Conservation (phyloP, 2,888 invertebrate genomes). For the Diloba caeruleocephala region DNA sequence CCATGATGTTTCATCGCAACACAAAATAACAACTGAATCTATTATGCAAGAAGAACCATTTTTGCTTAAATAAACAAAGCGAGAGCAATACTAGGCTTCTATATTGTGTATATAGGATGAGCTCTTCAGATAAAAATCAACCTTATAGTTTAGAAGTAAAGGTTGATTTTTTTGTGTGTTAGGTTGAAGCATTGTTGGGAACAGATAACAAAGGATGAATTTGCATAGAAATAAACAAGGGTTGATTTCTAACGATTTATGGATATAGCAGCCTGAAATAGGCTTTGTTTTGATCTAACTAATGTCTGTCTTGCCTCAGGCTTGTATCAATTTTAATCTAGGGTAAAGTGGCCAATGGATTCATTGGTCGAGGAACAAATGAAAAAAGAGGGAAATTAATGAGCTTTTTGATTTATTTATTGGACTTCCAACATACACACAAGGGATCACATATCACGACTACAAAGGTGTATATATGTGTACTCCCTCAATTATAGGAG, state of each 20-base stretch:
- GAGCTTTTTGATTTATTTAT: no score
- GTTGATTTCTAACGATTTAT: conserved; percentile 79
- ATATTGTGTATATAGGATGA: conserved; percentile 38
- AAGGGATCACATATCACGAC: no score
- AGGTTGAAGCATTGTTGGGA: conserved; percentile 65
- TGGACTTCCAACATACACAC: no score
- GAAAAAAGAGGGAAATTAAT: no score
- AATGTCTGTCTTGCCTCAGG: conserved; percentile 64
- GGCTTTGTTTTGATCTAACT: conserved; percentile 74
- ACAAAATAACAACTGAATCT: conserved; percentile 40
- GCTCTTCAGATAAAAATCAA: conserved; percentile 8
- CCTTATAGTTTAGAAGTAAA: conserved; percentile 5
- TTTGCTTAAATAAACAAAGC: conserved; percentile 40
- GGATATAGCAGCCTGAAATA: conserved; percentile 50
- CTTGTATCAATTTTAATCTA: conserved; percentile 46
- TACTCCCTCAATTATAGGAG: no score
- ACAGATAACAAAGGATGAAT: conserved; percentile 77
- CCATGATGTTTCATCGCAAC: conserved; percentile 17
- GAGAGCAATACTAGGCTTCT: conserved; percentile 31
- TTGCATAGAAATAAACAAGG: conserved; percentile 82
- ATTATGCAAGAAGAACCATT: conserved; percentile 35
- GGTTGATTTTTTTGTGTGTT: conserved; percentile 23
- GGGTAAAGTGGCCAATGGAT: conserved; percentile 14
- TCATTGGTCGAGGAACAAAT: not conserved
- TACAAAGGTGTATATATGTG: no score